Conservation (phyloP, 2,888 invertebrate species). For the Leucophenga maculata region DNA sequence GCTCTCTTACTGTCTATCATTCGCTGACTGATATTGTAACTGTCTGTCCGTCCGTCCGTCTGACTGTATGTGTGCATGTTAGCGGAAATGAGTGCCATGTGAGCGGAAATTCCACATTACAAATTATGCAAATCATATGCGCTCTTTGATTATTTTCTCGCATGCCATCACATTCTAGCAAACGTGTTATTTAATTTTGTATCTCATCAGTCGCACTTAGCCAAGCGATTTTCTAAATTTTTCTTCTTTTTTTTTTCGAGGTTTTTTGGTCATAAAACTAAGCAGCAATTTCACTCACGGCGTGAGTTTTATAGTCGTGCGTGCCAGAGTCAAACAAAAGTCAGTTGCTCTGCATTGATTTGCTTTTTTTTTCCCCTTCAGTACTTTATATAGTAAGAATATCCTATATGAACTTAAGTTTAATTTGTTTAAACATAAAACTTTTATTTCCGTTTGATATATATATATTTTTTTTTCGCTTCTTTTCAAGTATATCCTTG, state of each 20-base stretch:
- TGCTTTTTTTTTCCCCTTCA: too few relatives aligned
- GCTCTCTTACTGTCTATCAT: too few relatives aligned
- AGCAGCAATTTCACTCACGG: slow-evolving; percentile 10
- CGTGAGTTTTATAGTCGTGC: neutral
- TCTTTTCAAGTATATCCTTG: neutral
- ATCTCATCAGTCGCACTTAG: too few relatives aligned
- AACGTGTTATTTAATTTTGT: too few relatives aligned
- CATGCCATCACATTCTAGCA: too few relatives aligned
- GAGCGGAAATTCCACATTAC: slow-evolving; percentile 62
- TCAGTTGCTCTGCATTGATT: neutral
- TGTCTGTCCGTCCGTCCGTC: too few relatives aligned
- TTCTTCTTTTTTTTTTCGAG: neutral
- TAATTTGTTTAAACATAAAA: slow-evolving; percentile 23
- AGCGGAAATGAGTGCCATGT: slow-evolving; percentile 56
- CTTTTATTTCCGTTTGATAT: slow-evolving; percentile 15
- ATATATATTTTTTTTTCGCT: neutral
- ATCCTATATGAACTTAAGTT: neutral
- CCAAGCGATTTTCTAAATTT: too few relatives aligned
- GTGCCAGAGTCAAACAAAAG: neutral
- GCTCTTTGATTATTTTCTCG: slow-evolving; percentile 43
- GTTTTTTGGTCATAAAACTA: slow-evolving; percentile 3
- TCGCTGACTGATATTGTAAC: too few relatives aligned
- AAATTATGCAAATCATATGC: slow-evolving; percentile 66
- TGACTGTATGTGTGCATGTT: slow-evolving; percentile 8
- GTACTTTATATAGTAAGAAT: neutral